Evolutionary conservation across 2,888 invertebrate species (phyloP).

Genomic region (Herminia tarsipennalis): DNA sequence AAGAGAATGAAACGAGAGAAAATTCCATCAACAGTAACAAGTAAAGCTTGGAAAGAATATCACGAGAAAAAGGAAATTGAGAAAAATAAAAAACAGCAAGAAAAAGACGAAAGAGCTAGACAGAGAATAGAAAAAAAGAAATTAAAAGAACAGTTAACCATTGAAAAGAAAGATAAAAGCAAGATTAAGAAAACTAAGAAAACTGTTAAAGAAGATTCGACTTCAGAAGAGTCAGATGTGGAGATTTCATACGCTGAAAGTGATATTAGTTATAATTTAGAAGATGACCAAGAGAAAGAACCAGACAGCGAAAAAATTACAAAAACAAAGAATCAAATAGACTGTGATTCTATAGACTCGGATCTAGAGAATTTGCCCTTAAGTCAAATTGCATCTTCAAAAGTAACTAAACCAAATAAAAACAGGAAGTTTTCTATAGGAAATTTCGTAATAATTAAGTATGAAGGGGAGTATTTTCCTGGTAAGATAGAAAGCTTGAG

Average conservation of each 20-base stretch:
- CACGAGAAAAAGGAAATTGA: slow-evolving; percentile 13
- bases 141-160: background rate
- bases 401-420: background rate
- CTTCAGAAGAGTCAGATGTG: background rate
- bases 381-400: background rate
- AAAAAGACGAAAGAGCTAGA: slow-evolving; percentile 8
- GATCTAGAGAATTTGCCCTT: background rate
- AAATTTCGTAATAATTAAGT: background rate
- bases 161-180: slow-evolving; percentile 10
- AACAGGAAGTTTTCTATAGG: too few relatives aligned
- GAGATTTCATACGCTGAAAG: background rate
- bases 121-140: slow-evolving; percentile 7
- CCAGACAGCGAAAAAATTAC: too few relatives aligned
- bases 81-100: slow-evolving; percentile 13
- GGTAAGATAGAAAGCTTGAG: background rate
- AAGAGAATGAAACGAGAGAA: slow-evolving; percentile 5
- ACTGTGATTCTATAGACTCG: background rate
- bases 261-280: background rate
- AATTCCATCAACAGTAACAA: slow-evolving; percentile 14
- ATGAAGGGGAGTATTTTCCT: slow-evolving; percentile 1
- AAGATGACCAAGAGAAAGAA: background rate
- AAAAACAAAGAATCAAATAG: background rate
- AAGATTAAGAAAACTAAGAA: slow-evolving; percentile 12
- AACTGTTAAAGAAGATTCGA: slow-evolving; percentile 1
- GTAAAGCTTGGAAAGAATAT: slow-evolving; percentile 12